Evolutionary conservation across 2,888 invertebrate genomes (phyloP), one percentile per base, ranked within the genome.

Genomic region (Odontothrips loti): DNA sequence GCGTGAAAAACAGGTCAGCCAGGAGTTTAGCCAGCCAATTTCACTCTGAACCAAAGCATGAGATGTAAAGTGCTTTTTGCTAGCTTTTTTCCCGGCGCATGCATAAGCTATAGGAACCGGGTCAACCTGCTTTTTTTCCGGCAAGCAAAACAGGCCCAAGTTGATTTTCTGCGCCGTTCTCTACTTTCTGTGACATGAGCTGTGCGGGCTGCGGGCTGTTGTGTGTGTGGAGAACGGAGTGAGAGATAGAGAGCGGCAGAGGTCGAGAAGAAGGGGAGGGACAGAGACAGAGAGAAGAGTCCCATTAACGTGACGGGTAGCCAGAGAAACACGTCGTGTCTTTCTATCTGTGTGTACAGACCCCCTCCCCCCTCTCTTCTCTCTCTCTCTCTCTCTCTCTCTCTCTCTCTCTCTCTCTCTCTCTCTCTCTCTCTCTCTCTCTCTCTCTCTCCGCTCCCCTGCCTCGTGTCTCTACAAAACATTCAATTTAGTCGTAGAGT

Each of bases 401-500:
- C 82, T 23, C 58, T 15, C 15, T 81, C 82, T 23, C 84, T 82
- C 84, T 82, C 84, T 83, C 83, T 84, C 84, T 10, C 68, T 3
- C 9, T 27, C 68, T 11, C 48, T 48, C 10, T 15, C 82, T 23
- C 58, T 15, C 15, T 81, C 82, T 23, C 84, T 82, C 84, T 82
- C 84, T 83, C 83, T 84, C 84, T 10, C 68, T 3, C 9, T 27
- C 68, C 27, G 10, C 27, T n/a, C 68, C 68, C 68, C 68, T 84
- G 85, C 85, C 86, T 84, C 85, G 84, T 85, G 85, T 85, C 87
- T 87, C 89, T 89, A 89, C 89, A 89, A 90, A 90, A 89, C 89
- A 89, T 89, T 90, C 89, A 89, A 90, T 90, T 90, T 89, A 88
- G 89, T 88, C 89, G 89, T 89, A 88, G 89, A 89, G 88, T 89